Conservation (phyloP, 2,888 invertebrate genomes). For the Teleiodes luculella region DNA sequence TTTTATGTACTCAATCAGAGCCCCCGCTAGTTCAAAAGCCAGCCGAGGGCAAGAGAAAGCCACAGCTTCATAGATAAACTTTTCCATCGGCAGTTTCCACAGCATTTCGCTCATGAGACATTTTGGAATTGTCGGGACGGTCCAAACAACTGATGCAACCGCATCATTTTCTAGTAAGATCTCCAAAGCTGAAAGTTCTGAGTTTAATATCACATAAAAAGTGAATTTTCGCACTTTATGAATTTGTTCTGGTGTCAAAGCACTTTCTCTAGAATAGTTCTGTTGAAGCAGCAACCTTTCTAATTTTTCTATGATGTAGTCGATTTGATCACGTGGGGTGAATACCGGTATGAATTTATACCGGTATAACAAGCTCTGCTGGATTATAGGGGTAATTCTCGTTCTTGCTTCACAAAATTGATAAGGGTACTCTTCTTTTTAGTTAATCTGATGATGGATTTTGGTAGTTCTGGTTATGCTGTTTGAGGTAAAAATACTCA, state of each 20-base stretch:
- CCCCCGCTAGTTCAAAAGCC: slow-evolving; percentile 50
- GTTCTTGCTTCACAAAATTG: too few relatives aligned
- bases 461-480: too few relatives aligned
- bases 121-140: slow-evolving; percentile 56
- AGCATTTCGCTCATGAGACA: slow-evolving; percentile 63
- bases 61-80: slow-evolving; percentile 55
- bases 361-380: too few relatives aligned
- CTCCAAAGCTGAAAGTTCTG: slow-evolving; percentile 50
- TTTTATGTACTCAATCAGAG: slow-evolving; percentile 54
- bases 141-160: slow-evolving; percentile 54
- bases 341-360: too few relatives aligned
- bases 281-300: slow-evolving; percentile 45
- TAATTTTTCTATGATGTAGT: slow-evolving; percentile 41
- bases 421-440: too few relatives aligned
- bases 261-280: slow-evolving; percentile 41
- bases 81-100: slow-evolving; percentile 56
- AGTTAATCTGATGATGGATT: too few relatives aligned
- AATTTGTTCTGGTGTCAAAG: slow-evolving; percentile 30
- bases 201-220: slow-evolving; percentile 57
- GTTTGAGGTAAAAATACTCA: too few relatives aligned
- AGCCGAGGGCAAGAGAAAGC: slow-evolving; percentile 49
- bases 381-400: too few relatives aligned
- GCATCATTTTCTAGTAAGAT: slow-evolving; percentile 51
- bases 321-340: slow-evolving; percentile 53
- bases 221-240: slow-evolving; percentile 48